Conservation (phyloP, 2,797 vertebrate species). For the Alauda arvensis region DNA sequence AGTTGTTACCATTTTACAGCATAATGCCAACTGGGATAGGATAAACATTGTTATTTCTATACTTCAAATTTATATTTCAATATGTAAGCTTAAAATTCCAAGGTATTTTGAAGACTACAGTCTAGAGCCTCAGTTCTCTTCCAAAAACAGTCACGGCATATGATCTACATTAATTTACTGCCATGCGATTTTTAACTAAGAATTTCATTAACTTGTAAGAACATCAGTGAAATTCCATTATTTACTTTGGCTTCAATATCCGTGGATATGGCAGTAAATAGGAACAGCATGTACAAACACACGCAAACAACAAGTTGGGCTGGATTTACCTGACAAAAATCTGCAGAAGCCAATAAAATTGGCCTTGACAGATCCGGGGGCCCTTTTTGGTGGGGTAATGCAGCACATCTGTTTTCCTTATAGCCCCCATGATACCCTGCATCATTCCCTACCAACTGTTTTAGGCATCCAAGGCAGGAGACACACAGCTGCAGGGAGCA, state of each 20-base stretch:
- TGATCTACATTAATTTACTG: background rate
- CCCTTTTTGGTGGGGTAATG: slow-evolving; percentile 27
- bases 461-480: slow-evolving; percentile 22
- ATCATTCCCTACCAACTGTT: slow-evolving; percentile 47
- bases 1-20: slow-evolving; percentile 16
- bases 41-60: background rate
- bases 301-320: background rate
- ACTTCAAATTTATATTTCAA: background rate
- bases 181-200: background rate
- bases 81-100: background rate
- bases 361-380: background rate
- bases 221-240: background rate
- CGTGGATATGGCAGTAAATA: background rate
- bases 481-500: slow-evolving; percentile 41
- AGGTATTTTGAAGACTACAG: background rate
- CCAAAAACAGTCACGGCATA: background rate
- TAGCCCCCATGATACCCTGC: slow-evolving; percentile 39
- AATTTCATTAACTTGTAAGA: slow-evolving; percentile 15
- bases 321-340: slow-evolving; percentile 27
- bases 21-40: background rate
- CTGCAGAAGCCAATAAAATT: slow-evolving; percentile 17
- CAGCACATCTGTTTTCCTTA: slow-evolving; percentile 48
- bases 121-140: background rate
- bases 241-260: background rate
- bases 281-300: background rate